Evolutionary conservation across 2,113 vertebrate genomes (phyloP).

Genomic region (Arothron firmamentum): DNA sequence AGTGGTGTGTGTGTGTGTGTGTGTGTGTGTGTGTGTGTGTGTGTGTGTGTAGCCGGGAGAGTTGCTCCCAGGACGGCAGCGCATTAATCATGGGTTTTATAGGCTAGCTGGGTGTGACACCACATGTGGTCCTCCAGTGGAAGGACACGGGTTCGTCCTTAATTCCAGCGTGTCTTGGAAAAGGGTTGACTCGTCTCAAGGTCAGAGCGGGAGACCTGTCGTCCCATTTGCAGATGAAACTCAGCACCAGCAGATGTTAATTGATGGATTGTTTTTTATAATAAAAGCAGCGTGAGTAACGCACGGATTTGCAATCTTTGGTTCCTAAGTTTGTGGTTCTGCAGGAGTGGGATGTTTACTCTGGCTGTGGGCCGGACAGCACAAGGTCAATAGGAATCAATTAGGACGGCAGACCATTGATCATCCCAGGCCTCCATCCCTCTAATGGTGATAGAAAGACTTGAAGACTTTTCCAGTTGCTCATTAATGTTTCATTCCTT

Average conservation of each 20-base stretch:
- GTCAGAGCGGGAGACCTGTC: slow-evolving; percentile 24
- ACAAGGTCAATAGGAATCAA: slow-evolving; percentile 56
- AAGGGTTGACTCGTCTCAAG: slow-evolving; percentile 35
- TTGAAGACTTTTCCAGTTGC: slow-evolving; percentile 49
- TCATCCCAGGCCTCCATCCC: slow-evolving; percentile 47
- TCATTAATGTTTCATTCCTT: slow-evolving; percentile 61
- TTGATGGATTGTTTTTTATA: too few species aligned
- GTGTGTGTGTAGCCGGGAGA: slow-evolving; percentile 39
- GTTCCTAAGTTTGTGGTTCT: background rate
- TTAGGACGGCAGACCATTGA: slow-evolving; percentile 54
- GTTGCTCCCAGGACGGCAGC: slow-evolving; percentile 54
- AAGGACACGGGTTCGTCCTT: slow-evolving; percentile 47
- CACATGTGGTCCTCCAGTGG: slow-evolving; percentile 47
- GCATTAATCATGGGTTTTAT: slow-evolving; percentile 73
- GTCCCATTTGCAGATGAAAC: slow-evolving; percentile 27
- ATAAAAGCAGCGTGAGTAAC: too few species aligned
- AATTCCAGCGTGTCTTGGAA: slow-evolving; percentile 35
- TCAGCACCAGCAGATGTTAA: background rate
- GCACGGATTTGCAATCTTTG: background rate
- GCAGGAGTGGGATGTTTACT: slow-evolving; percentile 4
- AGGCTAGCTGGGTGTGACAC: slow-evolving; percentile 57
- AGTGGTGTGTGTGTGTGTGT: background rate
- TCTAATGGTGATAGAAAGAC: slow-evolving; percentile 47
- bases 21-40: too few species aligned
- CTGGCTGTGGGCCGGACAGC: background rate